Evolutionary conservation across 2,113 vertebrate genomes (phyloP), one percentile per base, ranked within the genome.

Genomic region (Otocyon megalotis): DNA sequence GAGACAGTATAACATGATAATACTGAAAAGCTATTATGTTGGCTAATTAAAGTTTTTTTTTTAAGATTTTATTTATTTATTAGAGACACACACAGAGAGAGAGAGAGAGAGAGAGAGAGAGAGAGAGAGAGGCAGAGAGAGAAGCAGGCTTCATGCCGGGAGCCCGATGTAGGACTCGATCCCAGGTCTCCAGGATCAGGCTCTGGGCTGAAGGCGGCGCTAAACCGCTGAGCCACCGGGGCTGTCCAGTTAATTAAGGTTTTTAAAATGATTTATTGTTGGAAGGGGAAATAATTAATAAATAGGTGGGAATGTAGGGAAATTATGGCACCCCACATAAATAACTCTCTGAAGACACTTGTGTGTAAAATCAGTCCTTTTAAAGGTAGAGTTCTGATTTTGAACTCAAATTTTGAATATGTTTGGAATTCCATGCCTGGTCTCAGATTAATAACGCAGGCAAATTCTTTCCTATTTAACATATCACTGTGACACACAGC

Each of bases 251-350:
- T 93, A 94, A 90, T 94, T 76, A 62, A 0, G 2, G 19, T 77
- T 88, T 43, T 72, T 82, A 95, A 94, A 77, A 60, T 11, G 76
- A 88, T 54, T 69, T 90, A 62, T 88, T 88, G 11, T 85, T 85
- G 28, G 13, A 72, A 50, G 24, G 14, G n/a, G 5, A 56, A 79
- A 95, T 85, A 74, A 63, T 26, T 81, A 80, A 88, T 80, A 95
- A 43, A 90, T 82, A 86, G 26, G 67, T 37, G 15, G 17, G 53
- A 82, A 88, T 63, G 67, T 12, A 95, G 43, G 92, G 54, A 95
- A 67, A 79, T 62, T 3, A 90, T 43, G 56, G 14, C 19, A 50
- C 11, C 5, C 2, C 67, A 2, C 0, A 53, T n/a, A 69, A 82
- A 80, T 53, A 80, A 35, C 76, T 63, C 43, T 96, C 53, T 93